Evolutionary conservation across 2,888 invertebrate species (phyloP), one percentile per base, ranked within the genome.

Genomic region (Macrophya alboannulata): DNA sequence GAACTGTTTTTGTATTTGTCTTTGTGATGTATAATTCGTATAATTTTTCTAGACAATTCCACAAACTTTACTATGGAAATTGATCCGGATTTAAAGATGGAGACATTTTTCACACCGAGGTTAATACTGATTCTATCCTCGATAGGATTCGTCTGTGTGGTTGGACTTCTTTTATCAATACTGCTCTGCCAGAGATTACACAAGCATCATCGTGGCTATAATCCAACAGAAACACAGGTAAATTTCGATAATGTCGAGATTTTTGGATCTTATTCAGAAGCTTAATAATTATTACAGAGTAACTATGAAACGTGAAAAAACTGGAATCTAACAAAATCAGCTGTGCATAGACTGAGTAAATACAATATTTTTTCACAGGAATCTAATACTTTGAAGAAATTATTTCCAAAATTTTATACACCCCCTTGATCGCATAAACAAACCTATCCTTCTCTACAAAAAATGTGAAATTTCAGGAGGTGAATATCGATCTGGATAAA

Each of bases 401-500:
- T 51, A 17, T 51, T 51, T 51, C 51, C 17, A 17, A 51, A 15
- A 15, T 51, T 15, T 31, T 51, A 51, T 4, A 51, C 12, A 45
- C 45, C 25, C 31, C 31, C 25, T 31, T 10, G 12, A 25, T 65
- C 12, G 9, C 10, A 12, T 1, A 65, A 25, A 31, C 12, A 12
- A 31, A 25, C 65, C 37, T 68, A 6, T 68, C 2, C 74, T 72
- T 43, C 8, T 72, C 15, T 17, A 72, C 9, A 43, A 72, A 15
- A 40, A 84, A 17, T 17, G 25, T 40, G 12, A 62, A 40, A 82
- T 88, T 90, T 48, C 88, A 95, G 94, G 98, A 98, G 90, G 96
- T 97, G 88, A 97, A 97, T 90, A 98, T 98, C 89, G 98, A 98
- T 94, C 94, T 98, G 88, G 97, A 98, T 92, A 98, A 98, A 94